Evolutionary conservation across 2,888 invertebrate species (phyloP).

Genomic region (Prosopocoilus inquinatus): DNA sequence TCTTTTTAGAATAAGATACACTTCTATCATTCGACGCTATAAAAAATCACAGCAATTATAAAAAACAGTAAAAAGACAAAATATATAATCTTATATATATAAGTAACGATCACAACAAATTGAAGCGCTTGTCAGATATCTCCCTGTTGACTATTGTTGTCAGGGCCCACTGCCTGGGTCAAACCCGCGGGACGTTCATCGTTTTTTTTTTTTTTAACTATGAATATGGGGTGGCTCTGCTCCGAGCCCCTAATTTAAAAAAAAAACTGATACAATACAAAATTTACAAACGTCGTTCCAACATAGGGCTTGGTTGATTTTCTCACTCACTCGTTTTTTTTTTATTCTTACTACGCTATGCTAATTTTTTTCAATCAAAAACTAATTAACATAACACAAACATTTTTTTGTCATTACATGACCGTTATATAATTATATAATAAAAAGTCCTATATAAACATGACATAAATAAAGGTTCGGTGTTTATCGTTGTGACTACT

Average conservation of each 20-base stretch:
- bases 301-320: constrained; percentile 39
- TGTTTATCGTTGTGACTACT: constrained; percentile 46
- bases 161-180: constrained; percentile 41
- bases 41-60: constrained; percentile 49
- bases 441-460: constrained; percentile 50
- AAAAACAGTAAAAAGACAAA: constrained; percentile 40
- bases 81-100: constrained; percentile 27
- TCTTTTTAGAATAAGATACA: constrained; percentile 40
- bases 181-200: constrained; percentile 39
- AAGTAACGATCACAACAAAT: constrained; percentile 35
- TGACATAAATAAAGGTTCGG: constrained; percentile 45
- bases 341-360: constrained; percentile 34
- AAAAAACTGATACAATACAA: constrained; percentile 37
- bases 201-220: constrained; percentile 25
- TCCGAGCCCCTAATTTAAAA: constrained; percentile 35
- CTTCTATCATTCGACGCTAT: constrained; percentile 43
- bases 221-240: constrained; percentile 39
- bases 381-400: constrained; percentile 29
- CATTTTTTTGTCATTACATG: constrained; percentile 49
- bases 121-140: constrained; percentile 41
- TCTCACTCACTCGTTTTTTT: constrained; percentile 29
- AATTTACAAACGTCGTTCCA: constrained; percentile 29
- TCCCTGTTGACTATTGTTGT: constrained; percentile 40
- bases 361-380: constrained; percentile 33
- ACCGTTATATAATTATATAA: constrained; percentile 43